Evolutionary conservation across 2,888 invertebrate genomes (phyloP).

Genomic region (Cyclophora punctaria): DNA sequence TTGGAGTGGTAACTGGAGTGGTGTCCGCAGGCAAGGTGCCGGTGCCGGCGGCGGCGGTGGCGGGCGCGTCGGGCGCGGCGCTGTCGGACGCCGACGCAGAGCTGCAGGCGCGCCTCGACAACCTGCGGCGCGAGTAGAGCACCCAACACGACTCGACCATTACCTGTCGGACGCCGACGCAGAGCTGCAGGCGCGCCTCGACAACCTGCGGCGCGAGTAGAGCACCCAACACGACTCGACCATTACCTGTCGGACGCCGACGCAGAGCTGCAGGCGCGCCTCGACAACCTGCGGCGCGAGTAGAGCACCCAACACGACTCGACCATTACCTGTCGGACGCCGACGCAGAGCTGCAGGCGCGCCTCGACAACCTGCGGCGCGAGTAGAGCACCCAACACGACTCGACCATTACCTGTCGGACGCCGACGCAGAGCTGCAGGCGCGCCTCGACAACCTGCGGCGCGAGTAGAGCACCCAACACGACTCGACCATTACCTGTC

Average conservation of each 20-base stretch:
- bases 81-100: constrained; percentile 94
- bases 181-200: constrained; percentile 96
- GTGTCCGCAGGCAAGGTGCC: constrained; percentile 75
- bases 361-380: constrained; percentile 94
- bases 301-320: too few species aligned
- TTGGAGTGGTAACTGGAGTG: too few species aligned
- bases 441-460: constrained; percentile 94
- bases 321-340: constrained; percentile 87
- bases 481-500: too few species aligned
- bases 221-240: too few species aligned
- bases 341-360: constrained; percentile 97
- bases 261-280: constrained; percentile 96
- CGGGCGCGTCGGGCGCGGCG: constrained; percentile 47
- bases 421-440: constrained; percentile 98
- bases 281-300: constrained; percentile 95
- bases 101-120: constrained; percentile 96
- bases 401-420: too few species aligned
- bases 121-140: constrained; percentile 90
- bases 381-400: too few species aligned
- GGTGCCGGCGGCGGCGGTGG: constrained; percentile 69
- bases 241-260: constrained; percentile 84
- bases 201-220: constrained; percentile 94
- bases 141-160: too few species aligned
- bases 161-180: constrained; percentile 87
- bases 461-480: too few species aligned